Evolutionary conservation across 1,140 invertebrate genomes (phyloP).

Genomic region (Drosophila bocqueti): DNA sequence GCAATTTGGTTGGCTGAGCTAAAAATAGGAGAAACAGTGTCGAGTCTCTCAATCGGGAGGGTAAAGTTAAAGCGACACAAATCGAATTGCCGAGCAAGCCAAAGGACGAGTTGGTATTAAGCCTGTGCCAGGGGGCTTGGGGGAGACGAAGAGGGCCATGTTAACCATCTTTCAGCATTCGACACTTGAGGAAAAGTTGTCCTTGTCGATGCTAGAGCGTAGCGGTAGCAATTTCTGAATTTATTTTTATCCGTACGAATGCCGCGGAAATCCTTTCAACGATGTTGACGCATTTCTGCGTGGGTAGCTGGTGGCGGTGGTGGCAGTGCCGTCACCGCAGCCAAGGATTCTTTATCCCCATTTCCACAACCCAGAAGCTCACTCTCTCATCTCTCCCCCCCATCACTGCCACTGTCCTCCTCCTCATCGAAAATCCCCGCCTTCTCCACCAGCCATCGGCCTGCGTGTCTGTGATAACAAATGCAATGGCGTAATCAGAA

Average conservation of each 20-base stretch:
- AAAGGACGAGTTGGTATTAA: slow-evolving; percentile 63
- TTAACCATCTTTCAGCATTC: slow-evolving; percentile 48
- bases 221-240: slow-evolving; percentile 81
- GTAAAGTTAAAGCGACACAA: slow-evolving; percentile 78
- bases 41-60: slow-evolving; percentile 60
- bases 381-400: background rate
- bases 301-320: slow-evolving; percentile 24
- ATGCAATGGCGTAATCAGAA: slow-evolving; percentile 74
- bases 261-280: slow-evolving; percentile 78
- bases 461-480: slow-evolving; percentile 69
- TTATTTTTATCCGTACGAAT: slow-evolving; percentile 78
- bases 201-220: slow-evolving; percentile 53
- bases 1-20: slow-evolving; percentile 32
- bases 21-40: slow-evolving; percentile 58
- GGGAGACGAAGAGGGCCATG: background rate
- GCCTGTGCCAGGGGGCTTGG: background rate
- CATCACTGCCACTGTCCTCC: background rate
- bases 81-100: slow-evolving; percentile 61
- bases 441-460: background rate
- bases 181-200: slow-evolving; percentile 76
- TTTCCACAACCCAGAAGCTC: background rate
- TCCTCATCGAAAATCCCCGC: slow-evolving; percentile 3
- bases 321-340: slow-evolving; percentile 1
- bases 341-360: slow-evolving; percentile 33
- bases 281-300: slow-evolving; percentile 69